Evolutionary conservation across 2,888 invertebrate species (phyloP).

Genomic region (Dryococelus australis): DNA sequence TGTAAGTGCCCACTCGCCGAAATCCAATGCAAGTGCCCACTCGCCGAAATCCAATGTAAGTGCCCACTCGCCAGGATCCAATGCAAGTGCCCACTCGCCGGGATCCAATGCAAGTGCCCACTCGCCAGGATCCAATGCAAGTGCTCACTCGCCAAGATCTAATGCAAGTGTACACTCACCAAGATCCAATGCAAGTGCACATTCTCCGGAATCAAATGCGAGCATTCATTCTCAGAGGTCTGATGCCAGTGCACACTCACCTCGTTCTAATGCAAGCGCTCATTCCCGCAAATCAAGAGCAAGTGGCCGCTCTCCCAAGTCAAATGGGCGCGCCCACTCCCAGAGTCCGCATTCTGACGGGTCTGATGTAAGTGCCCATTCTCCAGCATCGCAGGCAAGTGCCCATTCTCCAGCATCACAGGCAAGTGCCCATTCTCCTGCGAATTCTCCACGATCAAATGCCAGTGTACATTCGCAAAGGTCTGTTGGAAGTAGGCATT

Average conservation of each 20-base stretch:
- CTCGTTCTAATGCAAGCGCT: constrained; percentile 5
- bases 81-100: constrained; percentile 35
- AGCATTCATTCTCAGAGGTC: constrained; percentile 30
- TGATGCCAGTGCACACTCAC: constrained; percentile 30
- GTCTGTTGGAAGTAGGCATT: constrained; percentile 20
- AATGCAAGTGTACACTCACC: constrained; percentile 41
- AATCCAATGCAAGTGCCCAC: neutral
- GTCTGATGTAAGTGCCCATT: constrained; percentile 24
- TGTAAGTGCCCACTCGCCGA: neutral
- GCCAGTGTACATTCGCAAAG: constrained; percentile 31
- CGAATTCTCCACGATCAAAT: neutral
- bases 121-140: neutral
- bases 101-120: neutral
- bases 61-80: constrained; percentile 28
- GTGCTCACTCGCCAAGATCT: neutral
- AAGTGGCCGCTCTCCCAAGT: neutral
- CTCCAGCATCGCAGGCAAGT: constrained; percentile 20
- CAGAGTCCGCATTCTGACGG: neutral
- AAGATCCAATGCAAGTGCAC: constrained; percentile 2
- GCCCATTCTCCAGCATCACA: constrained; percentile 17
- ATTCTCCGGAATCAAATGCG: neutral
- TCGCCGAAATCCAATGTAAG: neutral
- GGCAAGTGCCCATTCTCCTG: neutral
- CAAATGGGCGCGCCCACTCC: neutral
- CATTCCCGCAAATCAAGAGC: constrained; percentile 22